Evolutionary conservation across 1,140 invertebrate species (phyloP).

Genomic region (Argopecten irradians): DNA sequence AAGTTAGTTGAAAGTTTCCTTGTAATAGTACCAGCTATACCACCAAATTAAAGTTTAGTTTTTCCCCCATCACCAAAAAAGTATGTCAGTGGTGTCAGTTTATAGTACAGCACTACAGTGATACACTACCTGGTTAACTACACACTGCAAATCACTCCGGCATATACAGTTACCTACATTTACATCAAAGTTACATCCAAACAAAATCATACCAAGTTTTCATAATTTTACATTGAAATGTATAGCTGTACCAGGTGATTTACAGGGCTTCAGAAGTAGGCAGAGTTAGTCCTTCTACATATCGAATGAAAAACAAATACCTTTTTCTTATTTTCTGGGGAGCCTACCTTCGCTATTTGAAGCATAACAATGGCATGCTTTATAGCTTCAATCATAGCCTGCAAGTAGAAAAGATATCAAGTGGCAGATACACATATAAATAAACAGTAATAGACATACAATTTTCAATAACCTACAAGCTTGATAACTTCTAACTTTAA

Average conservation of each 20-base stretch:
- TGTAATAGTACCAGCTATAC: too few species aligned
- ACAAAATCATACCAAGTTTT: neutral
- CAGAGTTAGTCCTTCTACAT: neutral
- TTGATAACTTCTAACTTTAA: too few species aligned
- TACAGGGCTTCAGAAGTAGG: neutral
- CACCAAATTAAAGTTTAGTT: too few species aligned
- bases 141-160: neutral
- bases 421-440: too few species aligned
- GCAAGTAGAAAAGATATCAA: constrained; percentile 62
- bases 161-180: too few species aligned
- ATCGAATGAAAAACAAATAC: neutral
- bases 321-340: neutral
- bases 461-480: too few species aligned
- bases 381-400: constrained; percentile 93
- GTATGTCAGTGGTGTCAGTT: neutral
- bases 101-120: neutral
- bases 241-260: neutral
- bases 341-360: constrained; percentile 95
- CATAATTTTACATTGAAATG: neutral
- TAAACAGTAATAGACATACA: too few species aligned
- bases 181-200: neutral
- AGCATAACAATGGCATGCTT: constrained; percentile 98
- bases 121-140: neutral
- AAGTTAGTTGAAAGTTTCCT: too few species aligned
- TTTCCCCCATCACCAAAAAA: neutral